Percentiles rank a stretch among this genome's conserved stretches.
phyloP scores from a whole-genome alignment of 1,140 invertebrate species.

The Aphelenchoides besseyi region DNA sequence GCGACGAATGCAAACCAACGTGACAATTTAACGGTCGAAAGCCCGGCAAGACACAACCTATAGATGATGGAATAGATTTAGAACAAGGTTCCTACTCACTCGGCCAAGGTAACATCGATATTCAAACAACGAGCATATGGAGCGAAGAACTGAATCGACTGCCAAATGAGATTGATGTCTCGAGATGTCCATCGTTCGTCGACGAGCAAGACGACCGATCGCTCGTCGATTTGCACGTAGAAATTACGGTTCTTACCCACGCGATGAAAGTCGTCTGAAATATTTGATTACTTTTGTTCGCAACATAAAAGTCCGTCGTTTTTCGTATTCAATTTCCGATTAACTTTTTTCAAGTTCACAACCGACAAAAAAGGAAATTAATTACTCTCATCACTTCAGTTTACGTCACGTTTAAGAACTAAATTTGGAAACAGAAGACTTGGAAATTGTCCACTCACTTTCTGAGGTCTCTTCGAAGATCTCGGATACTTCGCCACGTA shows the following conservation, averaged over 20 bases:
- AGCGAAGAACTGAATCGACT: constrained; percentile 19
- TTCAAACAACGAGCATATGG: constrained; percentile 22
- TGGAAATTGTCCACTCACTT: background rate
- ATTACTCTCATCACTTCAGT: background rate
- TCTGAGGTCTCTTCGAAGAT: background rate
- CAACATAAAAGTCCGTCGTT: too few relatives aligned
- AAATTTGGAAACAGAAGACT: too few relatives aligned
- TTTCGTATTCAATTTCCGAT: constrained; percentile 3
- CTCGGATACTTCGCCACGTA: constrained; percentile 19
- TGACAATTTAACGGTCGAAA: constrained; percentile 23
- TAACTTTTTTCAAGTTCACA: background rate
- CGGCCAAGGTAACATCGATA: constrained; percentile 14
- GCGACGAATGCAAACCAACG: constrained; percentile 27
- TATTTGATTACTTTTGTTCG: background rate
- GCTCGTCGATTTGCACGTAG: constrained; percentile 18
- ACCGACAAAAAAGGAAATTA: constrained; percentile 6
- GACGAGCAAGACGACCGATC: constrained; percentile 12
- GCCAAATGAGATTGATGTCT: constrained; percentile 14
- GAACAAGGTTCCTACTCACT: background rate
- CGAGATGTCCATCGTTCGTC: constrained; percentile 24
- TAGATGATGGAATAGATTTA: background rate
- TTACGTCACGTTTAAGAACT: background rate
- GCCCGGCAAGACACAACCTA: background rate
- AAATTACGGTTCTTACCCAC: constrained; percentile 9
- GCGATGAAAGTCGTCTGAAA: constrained; percentile 18